Conservation (phyloP, 2,113 vertebrate genomes). For the Hemichromis elongatus region DNA sequence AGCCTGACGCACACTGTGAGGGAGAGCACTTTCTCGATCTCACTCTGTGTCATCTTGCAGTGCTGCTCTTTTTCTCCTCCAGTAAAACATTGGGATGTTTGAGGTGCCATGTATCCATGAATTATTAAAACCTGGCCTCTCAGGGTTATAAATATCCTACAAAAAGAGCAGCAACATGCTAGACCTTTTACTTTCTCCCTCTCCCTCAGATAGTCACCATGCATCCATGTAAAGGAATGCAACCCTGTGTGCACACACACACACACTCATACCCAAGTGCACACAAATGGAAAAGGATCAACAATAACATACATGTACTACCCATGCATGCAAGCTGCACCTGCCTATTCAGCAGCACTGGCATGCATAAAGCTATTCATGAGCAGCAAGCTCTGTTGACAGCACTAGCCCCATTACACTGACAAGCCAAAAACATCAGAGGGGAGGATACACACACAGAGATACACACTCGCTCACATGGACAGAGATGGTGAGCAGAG, state of each 20-base stretch:
- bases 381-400: slow-evolving; percentile 57
- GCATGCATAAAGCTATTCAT: slow-evolving; percentile 49
- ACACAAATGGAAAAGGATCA: neutral
- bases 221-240: neutral
- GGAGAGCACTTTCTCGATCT: neutral
- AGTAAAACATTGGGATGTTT: slow-evolving; percentile 58
- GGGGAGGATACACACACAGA: slow-evolving; percentile 2
- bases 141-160: slow-evolving; percentile 65
- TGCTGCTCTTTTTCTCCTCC: slow-evolving; percentile 13
- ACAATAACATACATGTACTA: neutral
- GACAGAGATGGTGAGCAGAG: slow-evolving; percentile 51
- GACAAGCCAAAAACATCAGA: slow-evolving; percentile 69
- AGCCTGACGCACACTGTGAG: neutral
- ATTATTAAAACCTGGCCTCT: slow-evolving; percentile 61
- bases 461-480: neutral
- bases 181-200: slow-evolving; percentile 5
- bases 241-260: neutral
- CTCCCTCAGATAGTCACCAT: neutral
- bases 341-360: slow-evolving; percentile 33
- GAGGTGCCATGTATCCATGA: slow-evolving; percentile 64
- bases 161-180: slow-evolving; percentile 26
- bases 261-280: neutral
- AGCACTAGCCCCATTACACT: slow-evolving; percentile 68
- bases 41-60: slow-evolving; percentile 1
- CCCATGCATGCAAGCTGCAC: slow-evolving; percentile 11